phyloP scores from a whole-genome alignment of 2,888 invertebrate species.

The Venusia cambrica region DNA sequence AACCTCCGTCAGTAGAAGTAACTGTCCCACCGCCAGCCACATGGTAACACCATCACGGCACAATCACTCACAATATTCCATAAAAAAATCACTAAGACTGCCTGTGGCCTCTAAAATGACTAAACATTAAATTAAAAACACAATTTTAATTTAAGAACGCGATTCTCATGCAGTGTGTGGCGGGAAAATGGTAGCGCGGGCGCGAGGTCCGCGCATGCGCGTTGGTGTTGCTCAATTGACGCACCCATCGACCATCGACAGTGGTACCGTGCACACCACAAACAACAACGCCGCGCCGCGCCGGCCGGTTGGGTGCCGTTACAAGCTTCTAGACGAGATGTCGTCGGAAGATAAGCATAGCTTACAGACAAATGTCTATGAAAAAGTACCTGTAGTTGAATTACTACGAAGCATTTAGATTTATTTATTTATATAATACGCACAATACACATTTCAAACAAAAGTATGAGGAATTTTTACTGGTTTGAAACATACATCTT shows the following conservation, averaged over 20 bases:
- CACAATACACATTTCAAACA: no score
- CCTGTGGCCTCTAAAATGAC: conserved; percentile 25
- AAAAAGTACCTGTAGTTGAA: no score
- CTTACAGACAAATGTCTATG: no score
- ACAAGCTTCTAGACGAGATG: conserved; percentile 20
- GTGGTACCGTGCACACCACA: conserved; percentile 42
- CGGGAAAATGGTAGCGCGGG: conserved; percentile 71
- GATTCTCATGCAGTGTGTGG: conserved; percentile 61
- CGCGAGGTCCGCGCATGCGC: conserved; percentile 47
- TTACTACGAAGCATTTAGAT: no score
- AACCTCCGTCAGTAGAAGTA: conserved; percentile 58
- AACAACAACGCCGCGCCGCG: conserved; percentile 8
- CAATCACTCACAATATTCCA: conserved; percentile 28
- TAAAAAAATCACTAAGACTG: conserved; percentile 24
- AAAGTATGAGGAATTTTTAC: no score
- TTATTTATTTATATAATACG: no score
- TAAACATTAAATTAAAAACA: conserved; percentile 21
- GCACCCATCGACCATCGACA: conserved; percentile 44
- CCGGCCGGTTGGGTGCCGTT: conserved; percentile 5
- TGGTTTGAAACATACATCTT: no score
- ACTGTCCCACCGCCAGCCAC: conserved; percentile 58
- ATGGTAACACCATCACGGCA: conserved; percentile 50
- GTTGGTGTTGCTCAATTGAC: conserved; percentile 65
- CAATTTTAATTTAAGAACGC: conserved; percentile 43
- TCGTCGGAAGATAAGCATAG: conserved; percentile 13